Evolutionary conservation across 1,140 invertebrate genomes (phyloP).

Genomic region (Drosophila pachea): DNA sequence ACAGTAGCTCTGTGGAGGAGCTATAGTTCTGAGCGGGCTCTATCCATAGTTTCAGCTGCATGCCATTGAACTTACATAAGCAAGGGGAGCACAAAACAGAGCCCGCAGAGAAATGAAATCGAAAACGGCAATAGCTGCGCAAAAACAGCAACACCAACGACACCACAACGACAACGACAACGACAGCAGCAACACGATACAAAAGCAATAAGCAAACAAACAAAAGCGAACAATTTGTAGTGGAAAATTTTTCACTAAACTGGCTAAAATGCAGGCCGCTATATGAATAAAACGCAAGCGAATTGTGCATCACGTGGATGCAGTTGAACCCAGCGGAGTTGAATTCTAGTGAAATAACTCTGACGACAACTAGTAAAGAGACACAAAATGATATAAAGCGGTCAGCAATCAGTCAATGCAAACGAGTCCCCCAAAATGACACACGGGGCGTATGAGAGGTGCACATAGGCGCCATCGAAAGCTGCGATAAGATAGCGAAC

Average conservation of each 20-base stretch:
- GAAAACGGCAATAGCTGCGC: slow-evolving; percentile 42
- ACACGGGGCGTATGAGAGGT: slow-evolving; percentile 10
- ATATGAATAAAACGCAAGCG: slow-evolving; percentile 20
- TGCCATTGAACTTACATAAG: slow-evolving; percentile 76
- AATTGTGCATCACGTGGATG: slow-evolving; percentile 47
- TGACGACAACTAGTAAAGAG: too few species aligned
- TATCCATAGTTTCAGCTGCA: slow-evolving; percentile 36
- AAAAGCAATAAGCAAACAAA: too few species aligned
- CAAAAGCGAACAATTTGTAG: slow-evolving; percentile 58
- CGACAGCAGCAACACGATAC: too few species aligned
- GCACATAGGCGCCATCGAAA: slow-evolving; percentile 11
- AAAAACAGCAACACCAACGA: too few species aligned
- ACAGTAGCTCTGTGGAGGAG: slow-evolving; percentile 8
- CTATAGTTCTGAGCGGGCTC: slow-evolving; percentile 7
- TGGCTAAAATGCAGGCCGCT: slow-evolving; percentile 39
- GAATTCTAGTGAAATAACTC: slow-evolving; percentile 49
- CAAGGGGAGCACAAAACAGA: slow-evolving; percentile 40
- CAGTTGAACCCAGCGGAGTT: slow-evolving; percentile 1
- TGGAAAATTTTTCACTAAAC: slow-evolving; percentile 64
- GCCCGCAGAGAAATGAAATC: slow-evolving; percentile 32
- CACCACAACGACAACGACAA: slow-evolving; percentile 16
- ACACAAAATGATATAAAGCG: too few species aligned
- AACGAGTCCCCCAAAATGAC: slow-evolving; percentile 8
- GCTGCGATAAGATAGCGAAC: slow-evolving; percentile 20
- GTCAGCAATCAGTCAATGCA: slow-evolving; percentile 16